Conservation (phyloP, 2,113 vertebrate species). For the Sciurus niger region DNA sequence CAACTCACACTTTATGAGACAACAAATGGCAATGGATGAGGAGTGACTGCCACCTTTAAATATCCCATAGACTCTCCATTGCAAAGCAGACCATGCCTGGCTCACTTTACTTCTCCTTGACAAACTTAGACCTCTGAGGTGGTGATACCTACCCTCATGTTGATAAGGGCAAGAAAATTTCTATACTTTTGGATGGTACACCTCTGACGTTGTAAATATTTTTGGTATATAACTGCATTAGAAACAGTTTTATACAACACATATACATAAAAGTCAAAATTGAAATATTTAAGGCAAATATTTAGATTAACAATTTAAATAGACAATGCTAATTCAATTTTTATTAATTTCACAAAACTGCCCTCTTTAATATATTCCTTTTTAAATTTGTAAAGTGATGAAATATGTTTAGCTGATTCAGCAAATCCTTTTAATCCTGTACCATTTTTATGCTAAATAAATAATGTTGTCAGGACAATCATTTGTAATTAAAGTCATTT, state of each 20-base stretch:
- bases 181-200: background rate
- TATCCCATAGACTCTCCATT: rapidly evolving
- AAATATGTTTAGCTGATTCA: background rate
- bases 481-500: background rate
- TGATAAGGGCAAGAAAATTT: background rate
- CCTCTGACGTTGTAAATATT: background rate
- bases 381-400: background rate
- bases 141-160: background rate
- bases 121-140: background rate
- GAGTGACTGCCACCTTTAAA: background rate
- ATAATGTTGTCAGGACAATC: background rate
- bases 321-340: background rate
- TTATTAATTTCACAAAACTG: background rate
- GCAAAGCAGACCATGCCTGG: background rate
- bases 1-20: background rate
- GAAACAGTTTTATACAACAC: background rate
- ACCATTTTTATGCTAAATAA: background rate
- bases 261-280: background rate
- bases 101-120: background rate
- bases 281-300: conserved; percentile 7
- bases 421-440: background rate
- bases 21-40: background rate
- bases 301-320: conserved; percentile 1
- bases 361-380: background rate
- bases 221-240: background rate